Evolutionary conservation across 2,797 vertebrate genomes (phyloP).

Genomic region (Rhinella marina): DNA sequence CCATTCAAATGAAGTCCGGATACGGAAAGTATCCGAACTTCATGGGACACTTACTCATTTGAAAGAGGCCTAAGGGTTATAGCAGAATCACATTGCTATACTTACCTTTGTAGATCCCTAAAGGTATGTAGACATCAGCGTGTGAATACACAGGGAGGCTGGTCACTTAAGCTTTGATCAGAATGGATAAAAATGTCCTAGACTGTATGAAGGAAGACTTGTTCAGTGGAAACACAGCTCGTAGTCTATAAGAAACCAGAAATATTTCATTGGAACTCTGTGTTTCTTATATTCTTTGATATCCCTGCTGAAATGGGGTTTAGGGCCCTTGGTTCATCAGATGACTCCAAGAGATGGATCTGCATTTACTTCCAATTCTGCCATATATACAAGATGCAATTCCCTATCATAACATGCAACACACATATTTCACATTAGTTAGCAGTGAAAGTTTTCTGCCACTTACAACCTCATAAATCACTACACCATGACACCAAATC

Average conservation of each 20-base stretch:
- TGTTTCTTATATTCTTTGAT: neutral
- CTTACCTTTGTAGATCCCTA: too few relatives aligned
- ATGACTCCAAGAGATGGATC: neutral
- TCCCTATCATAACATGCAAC: neutral
- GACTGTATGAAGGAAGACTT: neutral
- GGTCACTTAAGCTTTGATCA: too few relatives aligned
- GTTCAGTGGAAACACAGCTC: neutral
- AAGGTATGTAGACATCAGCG: too few relatives aligned
- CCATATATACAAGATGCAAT: neutral
- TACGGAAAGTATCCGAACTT: too few relatives aligned
- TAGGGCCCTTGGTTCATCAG: neutral
- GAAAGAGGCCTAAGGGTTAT: too few relatives aligned
- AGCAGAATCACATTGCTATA: too few relatives aligned
- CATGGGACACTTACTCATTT: too few relatives aligned
- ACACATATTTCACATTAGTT: slow-evolving; percentile 20
- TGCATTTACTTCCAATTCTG: neutral
- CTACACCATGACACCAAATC: neutral
- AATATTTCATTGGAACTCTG: neutral
- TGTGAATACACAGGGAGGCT: too few relatives aligned
- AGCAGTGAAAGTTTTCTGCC: neutral
- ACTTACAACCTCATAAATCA: slow-evolving; percentile 8
- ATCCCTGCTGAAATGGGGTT: neutral
- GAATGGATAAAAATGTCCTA: neutral
- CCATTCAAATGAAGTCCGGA: too few relatives aligned
- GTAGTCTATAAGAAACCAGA: neutral